Percentiles rank a stretch among this genome's conserved stretches.
Conservation (phyloP, 2,797 vertebrate genomes). For the Heterohyrax brucei region DNA sequence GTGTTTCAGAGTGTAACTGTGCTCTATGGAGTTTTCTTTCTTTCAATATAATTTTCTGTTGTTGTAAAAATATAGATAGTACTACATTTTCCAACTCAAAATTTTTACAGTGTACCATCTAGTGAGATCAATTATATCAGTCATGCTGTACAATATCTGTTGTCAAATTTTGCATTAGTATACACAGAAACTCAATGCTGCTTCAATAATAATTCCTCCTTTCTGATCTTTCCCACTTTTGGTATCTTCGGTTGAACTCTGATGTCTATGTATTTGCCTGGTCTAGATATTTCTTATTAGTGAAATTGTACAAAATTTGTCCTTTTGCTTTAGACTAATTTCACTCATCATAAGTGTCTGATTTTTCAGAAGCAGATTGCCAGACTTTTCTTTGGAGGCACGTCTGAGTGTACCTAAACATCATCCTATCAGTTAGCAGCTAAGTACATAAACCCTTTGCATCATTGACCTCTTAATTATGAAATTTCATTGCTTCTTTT, state of each 20-base stretch:
- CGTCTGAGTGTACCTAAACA: not conserved
- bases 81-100: too few relatives aligned
- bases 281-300: not conserved
- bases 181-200: not conserved
- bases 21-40: too few relatives aligned
- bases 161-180: not conserved
- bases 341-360: not conserved
- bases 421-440: not conserved
- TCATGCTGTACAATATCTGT: not conserved
- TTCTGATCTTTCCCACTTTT: too few relatives aligned
- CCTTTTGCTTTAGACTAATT: not conserved
- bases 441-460: not conserved
- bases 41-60: too few relatives aligned
- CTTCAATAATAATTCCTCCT: too few relatives aligned
- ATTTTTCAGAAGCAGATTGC: not conserved
- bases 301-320: too few relatives aligned
- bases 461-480: not conserved
- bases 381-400: not conserved
- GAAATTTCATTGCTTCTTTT: not conserved
- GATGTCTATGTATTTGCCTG: not conserved
- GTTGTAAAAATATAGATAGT: too few relatives aligned
- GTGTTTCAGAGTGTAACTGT: too few relatives aligned
- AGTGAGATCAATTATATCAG: not conserved
- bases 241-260: too few relatives aligned
- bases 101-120: too few relatives aligned